A percentile compares a stretch with the other conserved stretches of the same genome.
Conservation (phyloP, 2,113 vertebrate species). For the Thalassarche chlororhynchos region DNA sequence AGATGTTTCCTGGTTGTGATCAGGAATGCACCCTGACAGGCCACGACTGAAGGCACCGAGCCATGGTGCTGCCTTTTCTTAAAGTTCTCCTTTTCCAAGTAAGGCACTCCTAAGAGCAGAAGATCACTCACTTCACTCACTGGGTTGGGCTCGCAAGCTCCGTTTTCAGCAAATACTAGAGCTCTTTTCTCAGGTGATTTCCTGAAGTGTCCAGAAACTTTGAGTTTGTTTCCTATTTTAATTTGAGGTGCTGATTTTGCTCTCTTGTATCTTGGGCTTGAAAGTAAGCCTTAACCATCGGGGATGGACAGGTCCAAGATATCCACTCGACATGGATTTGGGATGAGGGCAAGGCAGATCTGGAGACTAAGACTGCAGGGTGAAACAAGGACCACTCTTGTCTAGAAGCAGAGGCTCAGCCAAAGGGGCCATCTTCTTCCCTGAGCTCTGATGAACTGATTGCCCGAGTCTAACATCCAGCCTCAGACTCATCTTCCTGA, state of each 20-base stretch:
- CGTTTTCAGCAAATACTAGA: not conserved
- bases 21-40: not conserved
- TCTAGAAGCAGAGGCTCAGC: not conserved
- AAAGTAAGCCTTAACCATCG: not conserved
- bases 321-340: not conserved
- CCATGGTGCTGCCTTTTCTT: not conserved
- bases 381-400: not conserved
- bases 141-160: not conserved
- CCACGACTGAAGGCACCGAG: not conserved
- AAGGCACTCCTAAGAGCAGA: not conserved
- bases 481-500: not conserved
- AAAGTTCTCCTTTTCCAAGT: not conserved
- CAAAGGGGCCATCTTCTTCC: not conserved
- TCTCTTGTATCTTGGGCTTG: not conserved
- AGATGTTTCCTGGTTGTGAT: not conserved
- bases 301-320: not conserved
- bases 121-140: not conserved
- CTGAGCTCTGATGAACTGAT: not conserved
- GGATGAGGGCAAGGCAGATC: not conserved
- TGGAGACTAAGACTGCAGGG: not conserved
- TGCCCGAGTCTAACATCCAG: not conserved
- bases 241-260: not conserved
- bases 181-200: not conserved
- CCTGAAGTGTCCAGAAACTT: not conserved
- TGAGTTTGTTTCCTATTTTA: not conserved